Evolutionary conservation across 2,113 vertebrate genomes (phyloP).

Genomic region (Zosterops japonicus): DNA sequence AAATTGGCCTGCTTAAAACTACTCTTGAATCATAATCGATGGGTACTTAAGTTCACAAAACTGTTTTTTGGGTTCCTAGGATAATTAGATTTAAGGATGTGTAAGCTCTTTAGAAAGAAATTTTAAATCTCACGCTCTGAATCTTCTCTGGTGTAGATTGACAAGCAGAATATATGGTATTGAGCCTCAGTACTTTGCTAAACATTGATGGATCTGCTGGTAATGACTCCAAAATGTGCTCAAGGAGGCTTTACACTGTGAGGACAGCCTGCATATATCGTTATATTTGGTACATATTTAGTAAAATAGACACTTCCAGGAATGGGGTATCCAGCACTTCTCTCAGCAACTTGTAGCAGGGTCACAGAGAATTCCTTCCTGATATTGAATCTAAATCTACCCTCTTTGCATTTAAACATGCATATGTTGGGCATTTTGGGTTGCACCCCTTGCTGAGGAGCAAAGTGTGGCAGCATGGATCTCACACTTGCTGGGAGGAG

Average conservation of each 20-base stretch:
- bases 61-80: neutral
- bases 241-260: fast-evolving
- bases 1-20: neutral
- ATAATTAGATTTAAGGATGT: neutral
- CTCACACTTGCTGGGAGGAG: neutral
- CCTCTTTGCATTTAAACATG: neutral
- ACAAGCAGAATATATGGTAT: neutral
- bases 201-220: neutral
- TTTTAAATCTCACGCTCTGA: neutral
- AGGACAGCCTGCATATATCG: fast-evolving
- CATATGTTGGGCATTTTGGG: neutral
- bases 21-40: neutral
- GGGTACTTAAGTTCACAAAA: neutral
- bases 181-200: neutral
- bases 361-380: neutral
- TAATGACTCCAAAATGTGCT: neutral
- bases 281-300: fast-evolving
- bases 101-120: neutral
- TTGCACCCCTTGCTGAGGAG: neutral
- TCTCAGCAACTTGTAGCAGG: neutral
- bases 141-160: neutral
- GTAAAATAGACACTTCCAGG: neutral
- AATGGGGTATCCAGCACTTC: no score
- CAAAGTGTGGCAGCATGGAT: fast-evolving
- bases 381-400: neutral